phyloP scores from a whole-genome alignment of 2,113 vertebrate species.

The Phoenicopterus ruber region DNA sequence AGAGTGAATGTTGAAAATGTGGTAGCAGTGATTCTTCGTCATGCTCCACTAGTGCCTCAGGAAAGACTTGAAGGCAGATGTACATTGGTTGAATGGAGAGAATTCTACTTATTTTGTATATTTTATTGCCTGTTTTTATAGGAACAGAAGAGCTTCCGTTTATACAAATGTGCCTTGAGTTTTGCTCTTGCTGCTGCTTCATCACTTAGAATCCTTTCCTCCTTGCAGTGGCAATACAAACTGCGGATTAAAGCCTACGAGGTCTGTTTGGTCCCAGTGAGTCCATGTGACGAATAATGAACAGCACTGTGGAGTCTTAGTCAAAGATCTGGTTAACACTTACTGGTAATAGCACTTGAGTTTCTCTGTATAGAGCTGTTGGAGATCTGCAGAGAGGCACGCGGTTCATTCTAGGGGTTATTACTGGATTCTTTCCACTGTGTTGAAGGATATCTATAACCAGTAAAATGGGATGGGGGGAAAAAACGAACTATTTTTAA shows the following conservation, averaged over 20 bases:
- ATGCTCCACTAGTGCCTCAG: neutral
- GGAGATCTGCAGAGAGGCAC: neutral
- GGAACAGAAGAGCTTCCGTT: conserved; percentile 11
- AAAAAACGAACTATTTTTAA: neutral
- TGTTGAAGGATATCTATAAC: neutral
- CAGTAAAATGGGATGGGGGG: neutral
- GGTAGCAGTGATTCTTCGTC: neutral
- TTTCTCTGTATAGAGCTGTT: neutral
- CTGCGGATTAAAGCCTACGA: neutral
- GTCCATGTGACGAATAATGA: neutral
- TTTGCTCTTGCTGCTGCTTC: conserved; percentile 18
- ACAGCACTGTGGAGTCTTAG: neutral
- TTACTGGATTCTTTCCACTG: neutral
- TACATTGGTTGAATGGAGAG: neutral
- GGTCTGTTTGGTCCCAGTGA: neutral
- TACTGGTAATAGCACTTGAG: neutral
- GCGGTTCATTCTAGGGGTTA: neutral
- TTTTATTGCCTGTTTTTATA: conserved; percentile 31
- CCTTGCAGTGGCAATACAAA: neutral
- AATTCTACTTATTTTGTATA: neutral
- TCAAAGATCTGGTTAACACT: neutral
- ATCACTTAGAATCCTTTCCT: neutral
- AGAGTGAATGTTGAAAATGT: neutral
- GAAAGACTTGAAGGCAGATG: neutral
- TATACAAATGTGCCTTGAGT: conserved; percentile 41